Conservation (phyloP, 2,113 vertebrate species). For the Psittacara wagleri region DNA sequence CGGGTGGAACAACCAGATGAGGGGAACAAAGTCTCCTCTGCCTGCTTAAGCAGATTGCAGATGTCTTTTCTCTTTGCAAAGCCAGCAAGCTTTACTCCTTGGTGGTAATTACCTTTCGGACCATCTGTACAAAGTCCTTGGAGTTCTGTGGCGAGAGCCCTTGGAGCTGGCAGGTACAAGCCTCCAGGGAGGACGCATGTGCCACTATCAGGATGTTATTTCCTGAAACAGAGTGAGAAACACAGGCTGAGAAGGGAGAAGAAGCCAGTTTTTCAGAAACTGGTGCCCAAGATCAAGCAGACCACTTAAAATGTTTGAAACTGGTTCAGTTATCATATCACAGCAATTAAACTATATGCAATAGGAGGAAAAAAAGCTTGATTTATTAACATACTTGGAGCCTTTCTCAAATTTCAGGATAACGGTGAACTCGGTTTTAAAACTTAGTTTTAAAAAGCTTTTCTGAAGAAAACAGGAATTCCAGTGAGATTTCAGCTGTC, state of each 20-base stretch:
- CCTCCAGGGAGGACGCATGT: conserved; percentile 96
- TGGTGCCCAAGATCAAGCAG: not conserved
- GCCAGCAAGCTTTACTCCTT: not conserved
- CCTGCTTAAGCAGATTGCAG: not conserved
- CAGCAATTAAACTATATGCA: accelerated
- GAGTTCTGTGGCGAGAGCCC: conserved; percentile 93
- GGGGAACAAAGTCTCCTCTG: not conserved
- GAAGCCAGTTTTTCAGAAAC: not conserved
- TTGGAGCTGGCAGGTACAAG: conserved; percentile 96
- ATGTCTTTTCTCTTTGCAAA: not conserved
- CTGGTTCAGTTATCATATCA: accelerated
- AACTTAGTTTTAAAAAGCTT: not conserved
- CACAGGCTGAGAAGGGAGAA: accelerated
- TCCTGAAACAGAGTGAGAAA: conserved; percentile 71
- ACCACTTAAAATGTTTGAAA: not conserved
- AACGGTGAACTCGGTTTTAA: not conserved
- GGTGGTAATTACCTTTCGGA: conserved; percentile 87
- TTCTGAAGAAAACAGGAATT: not conserved
- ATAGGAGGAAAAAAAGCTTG: not conserved
- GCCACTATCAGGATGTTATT: conserved; percentile 96
- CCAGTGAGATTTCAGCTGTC: not conserved
- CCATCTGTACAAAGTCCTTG: conserved; percentile 98
- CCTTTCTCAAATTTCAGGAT: not conserved
- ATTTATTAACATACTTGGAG: not conserved
- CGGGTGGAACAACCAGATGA: accelerated